A percentile compares a stretch with the other conserved stretches of the same genome.
Evolutionary conservation across 2,797 vertebrate species (phyloP).

Genomic region (Myotis vivesi): DNA sequence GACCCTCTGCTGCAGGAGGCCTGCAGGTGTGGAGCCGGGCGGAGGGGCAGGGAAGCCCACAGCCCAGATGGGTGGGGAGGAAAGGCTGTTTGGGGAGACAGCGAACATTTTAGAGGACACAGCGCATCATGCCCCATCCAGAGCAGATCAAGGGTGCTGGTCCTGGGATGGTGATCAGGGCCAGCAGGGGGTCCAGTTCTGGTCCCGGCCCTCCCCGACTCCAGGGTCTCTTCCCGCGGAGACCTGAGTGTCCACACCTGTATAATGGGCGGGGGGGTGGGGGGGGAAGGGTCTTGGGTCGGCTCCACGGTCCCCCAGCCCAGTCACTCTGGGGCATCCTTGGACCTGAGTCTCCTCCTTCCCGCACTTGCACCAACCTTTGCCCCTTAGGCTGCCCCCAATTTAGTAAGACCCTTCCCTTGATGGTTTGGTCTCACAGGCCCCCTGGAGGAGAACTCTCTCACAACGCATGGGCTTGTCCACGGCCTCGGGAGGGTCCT

Average conservation of each 20-base stretch:
- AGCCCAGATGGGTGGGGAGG: not conserved
- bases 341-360: not conserved
- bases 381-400: not conserved
- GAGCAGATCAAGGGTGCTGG: not conserved
- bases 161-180: no score
- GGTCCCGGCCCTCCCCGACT: not conserved
- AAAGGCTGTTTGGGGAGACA: not conserved
- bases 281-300: no score
- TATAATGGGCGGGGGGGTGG: no score
- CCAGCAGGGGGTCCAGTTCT: not conserved
- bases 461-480: not conserved
- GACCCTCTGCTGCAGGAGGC: not conserved
- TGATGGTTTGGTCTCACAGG: not conserved
- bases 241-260: not conserved
- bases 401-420: not conserved
- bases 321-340: not conserved
- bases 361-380: not conserved
- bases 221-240: not conserved
- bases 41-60: not conserved
- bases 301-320: not conserved
- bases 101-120: not conserved
- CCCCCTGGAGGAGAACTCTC: not conserved
- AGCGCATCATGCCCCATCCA: not conserved
- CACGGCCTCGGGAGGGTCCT: not conserved
- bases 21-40: not conserved